Evolutionary conservation across 2,888 invertebrate genomes (phyloP).

Genomic region (Lithophane leautieri): DNA sequence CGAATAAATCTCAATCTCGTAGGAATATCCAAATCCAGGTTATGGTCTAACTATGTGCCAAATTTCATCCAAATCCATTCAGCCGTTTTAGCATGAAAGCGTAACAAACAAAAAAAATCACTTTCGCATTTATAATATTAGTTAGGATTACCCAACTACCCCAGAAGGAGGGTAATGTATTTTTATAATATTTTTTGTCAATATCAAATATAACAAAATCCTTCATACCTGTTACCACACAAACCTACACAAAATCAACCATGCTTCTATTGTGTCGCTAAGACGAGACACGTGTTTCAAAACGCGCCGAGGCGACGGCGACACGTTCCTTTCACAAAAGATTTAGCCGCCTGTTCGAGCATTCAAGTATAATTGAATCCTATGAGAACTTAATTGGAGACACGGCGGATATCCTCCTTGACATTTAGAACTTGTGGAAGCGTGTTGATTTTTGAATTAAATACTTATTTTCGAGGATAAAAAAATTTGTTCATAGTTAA

Average conservation of each 20-base stretch:
- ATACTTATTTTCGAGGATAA: background rate
- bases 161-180: too few relatives aligned
- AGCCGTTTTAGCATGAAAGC: too few relatives aligned
- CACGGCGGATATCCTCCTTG: conserved; percentile 35
- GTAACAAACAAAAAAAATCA: too few relatives aligned
- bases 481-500: conserved; percentile 6
- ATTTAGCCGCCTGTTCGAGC: conserved; percentile 38
- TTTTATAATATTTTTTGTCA: background rate
- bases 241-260: background rate
- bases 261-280: conserved; percentile 24
- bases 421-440: conserved; percentile 43
- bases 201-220: background rate
- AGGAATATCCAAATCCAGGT: too few relatives aligned
- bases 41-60: too few relatives aligned
- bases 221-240: background rate
- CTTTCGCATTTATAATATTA: too few relatives aligned
- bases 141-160: too few relatives aligned
- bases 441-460: conserved; percentile 31
- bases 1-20: too few relatives aligned
- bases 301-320: conserved; percentile 2
- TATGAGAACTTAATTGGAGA: conserved; percentile 51
- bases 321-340: conserved; percentile 49
- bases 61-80: too few relatives aligned
- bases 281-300: conserved; percentile 35
- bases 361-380: conserved; percentile 63